These are phyloP conservation scores for Polyommatus icarus DNA, from an alignment of 2,888 invertebrate species.

Conservation along the genomic window DNA sequence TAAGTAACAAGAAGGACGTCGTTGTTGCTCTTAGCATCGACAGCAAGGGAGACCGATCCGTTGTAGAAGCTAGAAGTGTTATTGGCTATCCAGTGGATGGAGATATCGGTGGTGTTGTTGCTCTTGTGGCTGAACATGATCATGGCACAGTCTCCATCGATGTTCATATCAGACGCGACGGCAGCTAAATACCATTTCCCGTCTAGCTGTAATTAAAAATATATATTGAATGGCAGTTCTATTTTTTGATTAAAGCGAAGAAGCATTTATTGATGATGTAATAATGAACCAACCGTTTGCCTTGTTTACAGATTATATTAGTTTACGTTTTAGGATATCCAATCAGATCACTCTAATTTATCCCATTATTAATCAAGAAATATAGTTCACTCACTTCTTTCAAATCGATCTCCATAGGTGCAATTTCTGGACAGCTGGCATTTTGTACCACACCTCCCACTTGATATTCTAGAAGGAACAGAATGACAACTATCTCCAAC, in stretches of 20 bases:
- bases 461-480: conserved; percentile 50
- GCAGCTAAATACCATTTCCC: conserved; percentile 69
- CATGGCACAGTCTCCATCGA: conserved; percentile 66
- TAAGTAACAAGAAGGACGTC: conserved; percentile 65
- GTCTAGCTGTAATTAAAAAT: conserved; percentile 53
- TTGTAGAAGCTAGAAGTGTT: conserved; percentile 65
- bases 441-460: conserved; percentile 57
- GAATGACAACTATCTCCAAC: conserved; percentile 51
- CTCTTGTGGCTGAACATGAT: conserved; percentile 66
- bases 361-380: no score
- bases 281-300: no score
- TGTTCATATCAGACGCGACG: conserved; percentile 58
- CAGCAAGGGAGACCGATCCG: conserved; percentile 62
- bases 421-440: conserved; percentile 59
- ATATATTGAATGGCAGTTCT: no score
- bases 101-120: conserved; percentile 62
- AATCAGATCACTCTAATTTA: no score
- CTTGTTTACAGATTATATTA: no score
- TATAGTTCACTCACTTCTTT: conserved; percentile 59
- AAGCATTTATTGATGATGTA: no score
- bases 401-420: conserved; percentile 64
- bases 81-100: conserved; percentile 68
- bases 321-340: no score
- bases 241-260: no score
- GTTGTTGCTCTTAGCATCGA: conserved; percentile 59